Base-by-base conservation (phyloP, 2,113 vertebrate species). In the Origma solitaria region DNA sequence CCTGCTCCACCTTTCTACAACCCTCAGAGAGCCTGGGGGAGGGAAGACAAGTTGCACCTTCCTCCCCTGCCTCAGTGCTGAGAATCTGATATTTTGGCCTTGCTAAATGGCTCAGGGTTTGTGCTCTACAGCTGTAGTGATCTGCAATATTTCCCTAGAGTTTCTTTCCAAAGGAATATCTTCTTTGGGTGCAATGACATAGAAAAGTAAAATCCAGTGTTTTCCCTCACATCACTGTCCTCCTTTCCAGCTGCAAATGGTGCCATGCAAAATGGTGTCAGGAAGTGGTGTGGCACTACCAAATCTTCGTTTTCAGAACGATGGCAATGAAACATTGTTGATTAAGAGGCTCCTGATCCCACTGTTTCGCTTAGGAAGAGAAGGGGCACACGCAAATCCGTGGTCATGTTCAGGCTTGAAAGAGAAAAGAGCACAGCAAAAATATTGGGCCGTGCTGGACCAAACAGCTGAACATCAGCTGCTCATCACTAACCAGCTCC, bases 231-330 rank as follows among this genome's bases (percentile, higher is more conserved):
- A n/a, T 47, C n/a, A 57, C n/a, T 22, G 11, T 21, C 47, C 40
- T 58, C 37, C 28, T 47, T 69, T 51, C 42, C 76, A 57, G 15
- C 6, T 81, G 19, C 31, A 78, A 65, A 60, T 4, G 16, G 45
- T 28, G 7, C 66, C 5, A 1, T 5, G 16, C 50, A 44, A 69
- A 44, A 70, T 0, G 0, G 10, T 8, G 21, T 68, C 76, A 58
- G 53, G 50, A 64, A 38, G 12, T 7, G 9, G 7, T 40, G 50
- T 27, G 35, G 33, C 30, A 47, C n/a, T 42, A 58, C 22, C 20
- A 20, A 35, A 56, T 56, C 44, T 44, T 54, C 7, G 4, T n/a
- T 81, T 58, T 73, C 42, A 65, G 60, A 86, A 61, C 44, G 0
- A 58, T 38, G 56, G 51, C 54, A 65, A 18, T 13, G 20, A 84